Evolutionary conservation across 53 echinoderm and acorn worm genomes (phyloP).

Genomic region (Paracentrotus lividus): DNA sequence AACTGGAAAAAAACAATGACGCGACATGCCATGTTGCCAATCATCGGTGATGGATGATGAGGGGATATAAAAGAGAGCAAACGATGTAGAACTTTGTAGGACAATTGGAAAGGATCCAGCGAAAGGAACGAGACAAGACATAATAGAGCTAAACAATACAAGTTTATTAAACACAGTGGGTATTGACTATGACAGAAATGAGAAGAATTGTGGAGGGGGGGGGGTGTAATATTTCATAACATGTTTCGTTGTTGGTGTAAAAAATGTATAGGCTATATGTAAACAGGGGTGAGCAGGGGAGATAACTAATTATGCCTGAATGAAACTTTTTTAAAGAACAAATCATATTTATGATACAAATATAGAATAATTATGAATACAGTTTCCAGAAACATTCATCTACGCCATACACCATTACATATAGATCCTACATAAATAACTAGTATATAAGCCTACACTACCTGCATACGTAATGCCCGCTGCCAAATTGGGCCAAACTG

Average conservation of each 20-base stretch:
- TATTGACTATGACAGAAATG: neutral
- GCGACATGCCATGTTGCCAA: constrained; percentile 57
- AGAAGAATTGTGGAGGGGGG: neutral
- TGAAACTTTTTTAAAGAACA: no score
- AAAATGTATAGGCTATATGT: neutral
- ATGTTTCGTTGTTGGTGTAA: neutral
- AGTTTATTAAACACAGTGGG: neutral
- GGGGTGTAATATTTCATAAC: neutral
- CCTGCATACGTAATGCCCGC: neutral
- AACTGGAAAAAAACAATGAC: constrained; percentile 61
- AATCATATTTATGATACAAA: no score
- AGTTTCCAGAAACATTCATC: no score
- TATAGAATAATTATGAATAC: no score
- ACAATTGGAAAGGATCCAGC: constrained; percentile 5
- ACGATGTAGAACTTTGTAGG: constrained; percentile 21
- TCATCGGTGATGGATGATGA: constrained; percentile 50
- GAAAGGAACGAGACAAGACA: neutral
- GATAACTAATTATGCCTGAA: neutral
- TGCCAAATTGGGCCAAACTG: neutral
- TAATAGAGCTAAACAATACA: neutral
- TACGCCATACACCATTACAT: no score
- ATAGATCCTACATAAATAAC: neutral
- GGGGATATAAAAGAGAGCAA: constrained; percentile 46
- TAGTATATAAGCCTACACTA: neutral
- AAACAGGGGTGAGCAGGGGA: no score